Conservation (phyloP, 2,888 invertebrate genomes). For the Ligdia adustata region DNA sequence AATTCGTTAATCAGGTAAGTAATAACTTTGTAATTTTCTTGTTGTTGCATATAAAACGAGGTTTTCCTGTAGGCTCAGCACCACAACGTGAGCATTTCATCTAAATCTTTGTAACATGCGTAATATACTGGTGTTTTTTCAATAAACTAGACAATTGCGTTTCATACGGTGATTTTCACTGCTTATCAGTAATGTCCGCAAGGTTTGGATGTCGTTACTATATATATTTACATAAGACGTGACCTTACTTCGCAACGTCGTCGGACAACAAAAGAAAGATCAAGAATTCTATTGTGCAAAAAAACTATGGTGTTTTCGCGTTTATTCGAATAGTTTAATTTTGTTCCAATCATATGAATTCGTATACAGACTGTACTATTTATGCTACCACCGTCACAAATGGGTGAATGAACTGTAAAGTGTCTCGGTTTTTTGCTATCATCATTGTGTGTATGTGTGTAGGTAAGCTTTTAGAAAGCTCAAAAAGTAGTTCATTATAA, state of each 20-base stretch:
- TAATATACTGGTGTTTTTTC: conserved; percentile 23
- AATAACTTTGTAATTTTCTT: conserved; percentile 7
- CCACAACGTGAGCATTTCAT: conserved; percentile 72
- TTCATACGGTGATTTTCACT: neutral
- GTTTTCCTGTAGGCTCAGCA: conserved; percentile 46
- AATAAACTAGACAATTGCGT: conserved; percentile 5
- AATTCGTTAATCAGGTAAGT: conserved; percentile 63
- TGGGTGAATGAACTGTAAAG: conserved; percentile 49
- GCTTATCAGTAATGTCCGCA: conserved; percentile 3
- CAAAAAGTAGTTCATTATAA: conserved; percentile 3
- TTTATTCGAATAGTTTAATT: conserved; percentile 12
- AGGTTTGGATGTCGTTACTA: conserved; percentile 10
- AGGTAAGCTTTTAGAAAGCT: conserved; percentile 12
- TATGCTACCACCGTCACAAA: conserved; percentile 9
- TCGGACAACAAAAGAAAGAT: conserved; percentile 59
- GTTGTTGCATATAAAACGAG: conserved; percentile 31
- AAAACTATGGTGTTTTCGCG: conserved; percentile 44
- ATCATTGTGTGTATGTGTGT: neutral
- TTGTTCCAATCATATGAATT: conserved; percentile 9
- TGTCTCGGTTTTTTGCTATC: conserved; percentile 3
- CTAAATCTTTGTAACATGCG: conserved; percentile 29
- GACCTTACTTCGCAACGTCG: conserved; percentile 52
- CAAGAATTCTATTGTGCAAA: conserved; percentile 46
- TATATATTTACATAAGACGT: conserved; percentile 52
- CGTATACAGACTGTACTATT: conserved; percentile 16